These are phyloP conservation scores for Mimumesa dahlbomi DNA, from an alignment of 2,888 invertebrate genomes.

Conservation along the genomic window DNA sequence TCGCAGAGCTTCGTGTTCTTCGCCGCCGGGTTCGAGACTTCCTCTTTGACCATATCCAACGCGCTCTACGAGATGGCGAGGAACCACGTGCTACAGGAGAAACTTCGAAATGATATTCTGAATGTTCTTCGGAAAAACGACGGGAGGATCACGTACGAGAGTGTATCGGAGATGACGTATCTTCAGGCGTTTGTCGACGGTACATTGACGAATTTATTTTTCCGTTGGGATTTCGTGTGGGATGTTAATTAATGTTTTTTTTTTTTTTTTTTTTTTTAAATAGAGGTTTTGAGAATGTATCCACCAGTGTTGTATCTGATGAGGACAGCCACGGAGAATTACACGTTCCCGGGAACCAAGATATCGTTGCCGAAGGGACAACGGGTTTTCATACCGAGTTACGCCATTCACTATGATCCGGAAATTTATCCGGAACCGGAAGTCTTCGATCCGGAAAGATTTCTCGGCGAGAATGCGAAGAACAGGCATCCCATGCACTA, in stretches of 20 bases:
- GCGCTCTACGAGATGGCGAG: slow-evolving; percentile 65
- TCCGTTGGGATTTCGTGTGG: too few species aligned
- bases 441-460: slow-evolving; percentile 71
- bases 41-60: slow-evolving; percentile 66
- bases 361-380: slow-evolving; percentile 60
- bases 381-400: slow-evolving; percentile 59
- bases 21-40: slow-evolving; percentile 70
- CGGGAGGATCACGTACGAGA: slow-evolving; percentile 74
- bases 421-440: slow-evolving; percentile 68
- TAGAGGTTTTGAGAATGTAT: slow-evolving; percentile 80
- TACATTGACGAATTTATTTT: neutral
- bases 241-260: neutral
- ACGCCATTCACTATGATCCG: slow-evolving; percentile 64
- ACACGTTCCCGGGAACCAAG: slow-evolving; percentile 64
- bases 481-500: slow-evolving; percentile 65
- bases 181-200: slow-evolving; percentile 70
- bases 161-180: slow-evolving; percentile 78
- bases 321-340: slow-evolving; percentile 63
- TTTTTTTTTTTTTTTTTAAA: neutral
- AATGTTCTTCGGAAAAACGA: slow-evolving; percentile 56
- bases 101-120: slow-evolving; percentile 61
- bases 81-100: slow-evolving; percentile 64
- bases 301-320: slow-evolving; percentile 76
- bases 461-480: slow-evolving; percentile 58
- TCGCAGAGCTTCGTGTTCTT: slow-evolving; percentile 69